Conservation (phyloP, 2,888 invertebrate species). For the Rhaphigaster nebulosa region DNA sequence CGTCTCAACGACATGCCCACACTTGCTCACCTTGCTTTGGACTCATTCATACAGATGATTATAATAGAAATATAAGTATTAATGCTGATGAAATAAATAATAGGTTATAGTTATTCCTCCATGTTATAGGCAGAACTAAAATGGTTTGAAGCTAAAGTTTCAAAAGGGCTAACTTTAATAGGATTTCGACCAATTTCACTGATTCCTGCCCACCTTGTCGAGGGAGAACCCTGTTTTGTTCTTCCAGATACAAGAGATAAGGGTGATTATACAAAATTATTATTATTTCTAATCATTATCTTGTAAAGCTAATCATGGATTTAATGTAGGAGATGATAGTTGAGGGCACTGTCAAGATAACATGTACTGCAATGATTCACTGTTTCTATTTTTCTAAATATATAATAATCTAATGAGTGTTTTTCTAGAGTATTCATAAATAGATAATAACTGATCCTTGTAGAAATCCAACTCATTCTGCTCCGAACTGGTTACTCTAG, state of each 20-base stretch:
- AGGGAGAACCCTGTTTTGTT: constrained; percentile 59
- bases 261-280: background rate
- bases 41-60: too few relatives aligned
- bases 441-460: background rate
- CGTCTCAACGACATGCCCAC: background rate
- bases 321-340: too few relatives aligned
- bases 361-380: background rate
- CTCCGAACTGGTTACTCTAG: background rate
- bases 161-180: constrained; percentile 58
- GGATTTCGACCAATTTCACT: constrained; percentile 59
- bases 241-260: constrained; percentile 48
- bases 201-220: constrained; percentile 57
- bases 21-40: background rate
- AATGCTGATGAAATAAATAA: background rate
- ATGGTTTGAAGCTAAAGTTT: constrained; percentile 56
- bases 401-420: background rate
- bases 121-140: constrained; percentile 47
- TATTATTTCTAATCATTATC: background rate
- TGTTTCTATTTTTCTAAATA: background rate
- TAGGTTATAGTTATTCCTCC: background rate
- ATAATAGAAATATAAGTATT: background rate
- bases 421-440: background rate
- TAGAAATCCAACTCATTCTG: background rate
- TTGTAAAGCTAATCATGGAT: background rate
- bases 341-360: too few relatives aligned